phyloP scores from a whole-genome alignment of 2,797 vertebrate species.

The Centroberyx gerrardi region DNA sequence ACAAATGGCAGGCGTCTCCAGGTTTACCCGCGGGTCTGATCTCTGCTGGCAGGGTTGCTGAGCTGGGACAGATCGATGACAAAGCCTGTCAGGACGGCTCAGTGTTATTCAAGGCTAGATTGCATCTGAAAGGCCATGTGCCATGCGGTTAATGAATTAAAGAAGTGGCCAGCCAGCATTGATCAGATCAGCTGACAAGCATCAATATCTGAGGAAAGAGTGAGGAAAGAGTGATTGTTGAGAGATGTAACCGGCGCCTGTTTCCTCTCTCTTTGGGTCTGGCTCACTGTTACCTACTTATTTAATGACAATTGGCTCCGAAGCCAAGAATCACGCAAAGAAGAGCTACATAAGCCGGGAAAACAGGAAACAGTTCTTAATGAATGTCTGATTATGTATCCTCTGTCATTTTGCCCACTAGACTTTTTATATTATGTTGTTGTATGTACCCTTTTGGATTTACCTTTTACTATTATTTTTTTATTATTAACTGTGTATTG shows the following conservation, averaged over 20 bases:
- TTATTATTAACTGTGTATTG: too few relatives aligned
- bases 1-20: conserved; percentile 50
- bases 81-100: conserved; percentile 69
- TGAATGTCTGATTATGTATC: too few relatives aligned
- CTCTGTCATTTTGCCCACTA: too few relatives aligned
- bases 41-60: conserved; percentile 40
- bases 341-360: not conserved
- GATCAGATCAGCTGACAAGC: conserved; percentile 69
- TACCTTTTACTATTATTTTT: too few relatives aligned
- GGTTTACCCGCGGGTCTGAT: conserved; percentile 67
- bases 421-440: too few relatives aligned
- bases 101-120: conserved; percentile 71
- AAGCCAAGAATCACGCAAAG: conserved; percentile 12
- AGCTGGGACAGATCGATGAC: conserved; percentile 76
- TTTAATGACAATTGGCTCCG: conserved; percentile 7
- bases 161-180: conserved; percentile 70
- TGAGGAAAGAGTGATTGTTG: conserved; percentile 28
- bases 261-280: conserved; percentile 32
- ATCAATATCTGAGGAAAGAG: conserved; percentile 56
- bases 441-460: too few relatives aligned
- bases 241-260: conserved; percentile 27
- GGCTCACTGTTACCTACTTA: conserved; percentile 21
- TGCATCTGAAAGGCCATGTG: conserved; percentile 68
- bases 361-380: too few relatives aligned
- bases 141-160: conserved; percentile 73